These are phyloP conservation scores for Procapra przewalskii DNA, from an alignment of 2,113 vertebrate species.

Conservation along the genomic window DNA sequence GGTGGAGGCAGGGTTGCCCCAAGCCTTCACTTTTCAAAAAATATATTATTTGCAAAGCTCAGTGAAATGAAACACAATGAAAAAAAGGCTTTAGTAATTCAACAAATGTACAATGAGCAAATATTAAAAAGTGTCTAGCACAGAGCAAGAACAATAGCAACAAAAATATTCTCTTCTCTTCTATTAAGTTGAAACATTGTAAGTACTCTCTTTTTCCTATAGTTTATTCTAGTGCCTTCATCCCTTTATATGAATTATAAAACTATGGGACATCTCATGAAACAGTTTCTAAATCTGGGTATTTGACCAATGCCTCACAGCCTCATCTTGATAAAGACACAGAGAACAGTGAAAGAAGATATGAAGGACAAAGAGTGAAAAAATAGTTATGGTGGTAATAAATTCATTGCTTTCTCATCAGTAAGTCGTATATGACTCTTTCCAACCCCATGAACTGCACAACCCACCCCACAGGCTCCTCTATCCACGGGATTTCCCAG, in stretches of 20 bases:
- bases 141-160: background rate
- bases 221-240: background rate
- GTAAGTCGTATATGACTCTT: background rate
- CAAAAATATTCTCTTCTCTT: background rate
- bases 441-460: background rate
- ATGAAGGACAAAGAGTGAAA: background rate
- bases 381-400: background rate
- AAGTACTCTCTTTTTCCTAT: background rate
- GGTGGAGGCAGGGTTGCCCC: background rate
- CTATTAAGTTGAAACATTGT: background rate
- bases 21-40: background rate
- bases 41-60: background rate
- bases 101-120: background rate
- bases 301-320: no score
- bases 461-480: background rate
- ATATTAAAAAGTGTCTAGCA: background rate
- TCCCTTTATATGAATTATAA: background rate
- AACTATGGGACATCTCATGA: background rate
- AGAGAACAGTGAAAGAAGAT: background rate
- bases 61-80: background rate
- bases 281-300: background rate
- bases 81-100: background rate
- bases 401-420: background rate
- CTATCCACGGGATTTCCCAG: background rate
- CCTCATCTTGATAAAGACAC: background rate